Conservation (phyloP, 2,888 invertebrate genomes). For the Poecilobothrus nobilitatus region DNA sequence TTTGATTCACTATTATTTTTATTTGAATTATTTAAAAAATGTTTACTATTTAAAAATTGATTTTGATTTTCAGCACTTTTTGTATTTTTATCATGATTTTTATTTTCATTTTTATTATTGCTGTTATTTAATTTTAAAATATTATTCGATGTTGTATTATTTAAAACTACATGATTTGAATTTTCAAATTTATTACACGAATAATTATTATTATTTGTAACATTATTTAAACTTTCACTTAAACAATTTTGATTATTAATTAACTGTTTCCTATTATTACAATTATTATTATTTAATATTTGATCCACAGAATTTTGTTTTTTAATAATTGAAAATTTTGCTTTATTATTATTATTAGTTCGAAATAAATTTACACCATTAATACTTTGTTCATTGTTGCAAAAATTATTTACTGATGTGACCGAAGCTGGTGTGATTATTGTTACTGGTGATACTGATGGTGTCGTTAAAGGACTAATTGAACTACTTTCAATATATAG, state of each 20-base stretch:
- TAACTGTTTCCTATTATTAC: background rate
- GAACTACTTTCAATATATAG: constrained; percentile 9
- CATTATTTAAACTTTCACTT: background rate
- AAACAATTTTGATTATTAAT: background rate
- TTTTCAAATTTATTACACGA: background rate
- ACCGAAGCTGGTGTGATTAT: background rate
- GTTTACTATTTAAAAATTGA: background rate
- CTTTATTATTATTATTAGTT: background rate
- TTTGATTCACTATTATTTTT: background rate
- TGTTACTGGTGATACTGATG: background rate
- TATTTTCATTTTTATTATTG: background rate
- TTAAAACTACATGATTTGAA: background rate
- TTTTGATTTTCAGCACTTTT: background rate
- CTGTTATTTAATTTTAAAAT: background rate
- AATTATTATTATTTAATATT: background rate
- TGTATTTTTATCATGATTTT: no score
- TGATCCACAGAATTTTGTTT: background rate
- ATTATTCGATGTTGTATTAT: background rate
- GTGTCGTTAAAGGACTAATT: background rate
- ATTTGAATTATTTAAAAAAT: background rate
- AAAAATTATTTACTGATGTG: background rate
- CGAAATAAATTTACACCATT: background rate
- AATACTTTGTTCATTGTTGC: background rate
- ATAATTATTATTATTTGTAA: background rate
- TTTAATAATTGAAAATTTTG: background rate